These are phyloP conservation scores for Halictus rubicundus DNA, from an alignment of 1,140 invertebrate species.

Conservation along the genomic window DNA sequence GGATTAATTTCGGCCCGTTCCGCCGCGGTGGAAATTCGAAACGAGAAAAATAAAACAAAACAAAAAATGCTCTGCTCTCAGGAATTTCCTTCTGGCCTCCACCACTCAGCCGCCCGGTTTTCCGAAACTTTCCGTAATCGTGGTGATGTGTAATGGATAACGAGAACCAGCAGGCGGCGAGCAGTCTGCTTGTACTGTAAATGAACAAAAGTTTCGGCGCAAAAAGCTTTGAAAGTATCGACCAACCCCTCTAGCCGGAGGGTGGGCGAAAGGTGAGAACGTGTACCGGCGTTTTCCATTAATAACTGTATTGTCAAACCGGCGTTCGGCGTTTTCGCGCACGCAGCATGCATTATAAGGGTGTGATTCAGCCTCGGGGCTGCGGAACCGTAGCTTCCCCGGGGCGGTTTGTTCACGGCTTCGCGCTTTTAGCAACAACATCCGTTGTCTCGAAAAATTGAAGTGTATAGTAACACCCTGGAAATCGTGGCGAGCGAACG, in stretches of 20 bases:
- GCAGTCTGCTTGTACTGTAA: constrained; percentile 47
- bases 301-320: constrained; percentile 58
- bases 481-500: too few relatives aligned
- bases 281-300: constrained; percentile 52
- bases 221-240: constrained; percentile 52
- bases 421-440: too few relatives aligned
- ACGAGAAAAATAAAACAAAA: neutral
- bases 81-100: constrained; percentile 12
- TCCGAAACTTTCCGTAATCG: constrained; percentile 38
- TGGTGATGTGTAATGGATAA: constrained; percentile 39
- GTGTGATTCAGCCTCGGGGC: neutral
- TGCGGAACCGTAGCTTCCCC: neutral
- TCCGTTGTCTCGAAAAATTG: too few relatives aligned
- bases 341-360: neutral
- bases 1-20: neutral
- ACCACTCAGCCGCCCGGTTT: neutral
- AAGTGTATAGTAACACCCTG: too few relatives aligned
- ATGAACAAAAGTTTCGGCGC: constrained; percentile 60
- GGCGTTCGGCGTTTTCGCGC: neutral
- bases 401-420: neutral
- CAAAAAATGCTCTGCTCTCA: neutral
- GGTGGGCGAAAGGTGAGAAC: constrained; percentile 46
- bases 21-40: neutral
- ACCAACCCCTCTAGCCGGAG: neutral
- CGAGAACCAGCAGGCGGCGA: constrained; percentile 19